A percentile compares a stretch with the other conserved stretches of the same genome.
These are phyloP conservation scores for Catharus bicknelli DNA, from an alignment of 2,113 vertebrate species.

Conservation along the genomic window DNA sequence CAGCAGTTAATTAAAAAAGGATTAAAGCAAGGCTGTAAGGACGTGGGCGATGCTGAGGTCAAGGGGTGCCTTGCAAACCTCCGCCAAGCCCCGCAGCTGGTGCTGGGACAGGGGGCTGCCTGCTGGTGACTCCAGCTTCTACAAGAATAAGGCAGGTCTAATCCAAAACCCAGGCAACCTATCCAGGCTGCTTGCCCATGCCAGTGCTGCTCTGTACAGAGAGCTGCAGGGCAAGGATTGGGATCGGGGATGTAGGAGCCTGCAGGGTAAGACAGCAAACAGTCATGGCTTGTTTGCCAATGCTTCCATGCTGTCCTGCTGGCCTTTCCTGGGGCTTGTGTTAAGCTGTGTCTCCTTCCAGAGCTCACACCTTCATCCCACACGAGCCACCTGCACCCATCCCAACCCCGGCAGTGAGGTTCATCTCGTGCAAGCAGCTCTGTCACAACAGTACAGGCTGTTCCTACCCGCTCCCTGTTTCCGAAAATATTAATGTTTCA, in stretches of 20 bases:
- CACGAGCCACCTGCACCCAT: accelerated
- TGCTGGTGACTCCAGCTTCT: neutral
- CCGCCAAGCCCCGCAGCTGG: neutral
- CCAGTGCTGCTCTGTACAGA: neutral
- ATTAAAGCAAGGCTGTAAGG: constrained; percentile 43
- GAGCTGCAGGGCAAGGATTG: neutral
- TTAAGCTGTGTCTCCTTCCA: neutral
- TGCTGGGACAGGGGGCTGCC: constrained; percentile 17
- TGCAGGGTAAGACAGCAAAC: neutral
- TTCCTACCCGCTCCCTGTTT: neutral
- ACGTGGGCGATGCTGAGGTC: constrained; percentile 27
- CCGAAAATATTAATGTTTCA: neutral
- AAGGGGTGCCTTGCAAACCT: constrained; percentile 25
- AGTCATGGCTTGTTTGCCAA: neutral
- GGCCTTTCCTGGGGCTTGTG: neutral
- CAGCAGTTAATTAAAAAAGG: constrained; percentile 57
- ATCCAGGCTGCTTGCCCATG: accelerated
- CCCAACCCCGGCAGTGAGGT: neutral
- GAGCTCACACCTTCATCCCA: neutral
- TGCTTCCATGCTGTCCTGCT: neutral
- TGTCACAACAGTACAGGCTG: neutral
- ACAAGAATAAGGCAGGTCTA: neutral
- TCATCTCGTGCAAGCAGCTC: neutral
- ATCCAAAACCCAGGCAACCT: neutral
- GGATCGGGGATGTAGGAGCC: neutral